These are phyloP conservation scores for Drosophila asahinai DNA, from an alignment of 1,140 invertebrate species.

Conservation along the genomic window DNA sequence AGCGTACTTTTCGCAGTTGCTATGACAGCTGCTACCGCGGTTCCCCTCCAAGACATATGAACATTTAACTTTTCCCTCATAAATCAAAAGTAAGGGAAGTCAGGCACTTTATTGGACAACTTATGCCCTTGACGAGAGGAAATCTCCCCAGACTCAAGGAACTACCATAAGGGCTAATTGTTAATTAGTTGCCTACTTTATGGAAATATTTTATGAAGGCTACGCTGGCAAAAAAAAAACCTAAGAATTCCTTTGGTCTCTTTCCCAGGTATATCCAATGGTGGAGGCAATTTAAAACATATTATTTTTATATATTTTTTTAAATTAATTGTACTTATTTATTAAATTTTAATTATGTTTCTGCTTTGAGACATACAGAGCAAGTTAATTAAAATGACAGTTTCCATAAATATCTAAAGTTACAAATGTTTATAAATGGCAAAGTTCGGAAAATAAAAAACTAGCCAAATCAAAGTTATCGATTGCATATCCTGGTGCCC, in stretches of 20 bases:
- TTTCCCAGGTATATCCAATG: no score
- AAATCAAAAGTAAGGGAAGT: constrained; percentile 5
- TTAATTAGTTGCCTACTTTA: background rate
- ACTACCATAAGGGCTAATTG: background rate
- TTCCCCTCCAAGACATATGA: background rate
- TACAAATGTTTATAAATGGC: no score
- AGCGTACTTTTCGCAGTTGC: background rate
- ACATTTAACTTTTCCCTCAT: constrained; percentile 4
- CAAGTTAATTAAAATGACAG: no score
- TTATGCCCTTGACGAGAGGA: background rate
- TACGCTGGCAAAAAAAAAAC: no score
- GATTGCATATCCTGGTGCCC: background rate
- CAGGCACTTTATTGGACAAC: background rate
- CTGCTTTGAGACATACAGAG: no score
- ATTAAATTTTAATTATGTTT: no score
- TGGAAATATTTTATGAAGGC: background rate
- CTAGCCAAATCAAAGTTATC: background rate
- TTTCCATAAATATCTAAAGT: no score
- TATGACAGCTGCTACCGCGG: constrained; percentile 1
- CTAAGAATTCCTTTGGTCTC: no score
- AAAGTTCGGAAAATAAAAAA: background rate
- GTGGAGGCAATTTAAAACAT: no score
- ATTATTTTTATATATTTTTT: no score
- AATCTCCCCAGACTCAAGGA: background rate
- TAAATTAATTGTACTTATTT: no score